These are phyloP conservation scores for Centrocercus urophasianus DNA, from an alignment of 2,113 vertebrate genomes.

Conservation along the genomic window DNA sequence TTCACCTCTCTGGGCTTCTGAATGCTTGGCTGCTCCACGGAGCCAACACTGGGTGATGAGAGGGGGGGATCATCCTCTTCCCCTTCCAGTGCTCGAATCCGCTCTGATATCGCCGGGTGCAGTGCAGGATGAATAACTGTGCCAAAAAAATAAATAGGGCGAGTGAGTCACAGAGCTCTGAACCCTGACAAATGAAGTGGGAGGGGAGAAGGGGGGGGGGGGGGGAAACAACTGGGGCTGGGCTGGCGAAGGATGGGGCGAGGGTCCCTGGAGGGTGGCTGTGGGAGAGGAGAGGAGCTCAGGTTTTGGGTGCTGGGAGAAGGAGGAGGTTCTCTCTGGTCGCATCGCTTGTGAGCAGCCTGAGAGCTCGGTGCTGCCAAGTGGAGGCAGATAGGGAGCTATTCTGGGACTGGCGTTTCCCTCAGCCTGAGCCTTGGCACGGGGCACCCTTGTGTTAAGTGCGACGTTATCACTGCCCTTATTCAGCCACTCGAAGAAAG, in stretches of 20 bases:
- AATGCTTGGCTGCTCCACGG: not conserved
- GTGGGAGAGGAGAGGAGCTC: not conserved
- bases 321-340: too few relatives aligned
- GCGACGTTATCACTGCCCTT: not conserved
- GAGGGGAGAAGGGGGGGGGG: not conserved
- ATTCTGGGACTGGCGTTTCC: slow-evolving; percentile 14
- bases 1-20: not conserved
- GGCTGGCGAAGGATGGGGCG: not conserved
- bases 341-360: not conserved
- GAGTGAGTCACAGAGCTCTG: not conserved
- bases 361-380: not conserved
- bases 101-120: not conserved
- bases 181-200: too few relatives aligned
- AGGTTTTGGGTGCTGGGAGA: not conserved
- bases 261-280: not conserved
- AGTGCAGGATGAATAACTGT: not conserved
- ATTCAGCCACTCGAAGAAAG: not conserved
- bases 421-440: not conserved
- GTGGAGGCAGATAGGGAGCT: not conserved
- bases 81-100: not conserved
- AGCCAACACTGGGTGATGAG: not conserved
- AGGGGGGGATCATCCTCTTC: too few relatives aligned
- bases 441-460: not conserved
- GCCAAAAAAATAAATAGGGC: not conserved
- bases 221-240: not conserved